Base-by-base conservation (phyloP, 2,888 invertebrate genomes). In the Boloria selene region DNA sequence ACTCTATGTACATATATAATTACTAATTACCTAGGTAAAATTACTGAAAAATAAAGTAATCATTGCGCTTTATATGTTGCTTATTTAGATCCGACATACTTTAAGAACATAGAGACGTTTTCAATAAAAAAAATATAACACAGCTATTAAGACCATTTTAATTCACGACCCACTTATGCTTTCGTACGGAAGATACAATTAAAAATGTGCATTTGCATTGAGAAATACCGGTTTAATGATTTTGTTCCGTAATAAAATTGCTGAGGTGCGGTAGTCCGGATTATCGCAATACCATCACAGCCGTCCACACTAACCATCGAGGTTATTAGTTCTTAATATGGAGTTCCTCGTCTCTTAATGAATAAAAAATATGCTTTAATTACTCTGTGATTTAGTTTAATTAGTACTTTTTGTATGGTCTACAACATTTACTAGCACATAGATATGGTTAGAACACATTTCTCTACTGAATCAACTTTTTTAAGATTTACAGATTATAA, bases 261-360 rank as follows among this genome's bases (percentile, higher is more conserved):
- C 13, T 26, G 51, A 55, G 52, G 64, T 61, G 44, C 67, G 67
- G 67, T 61, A 64, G 64, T 66, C 64, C 58, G 61, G 65, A 65
- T 56, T 61, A 65, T 45, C 61, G 42, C 61, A 65, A 65, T 59
- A 61, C 52, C 61, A 61, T 61, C 65, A 58, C 42, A 47, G 58
- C n/a, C 64, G 44, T 64, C 64, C 68, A 60, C 61, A 68, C 31
- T 53, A 44, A 62, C 56, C 58, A 59, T 65, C 70, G 71, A 71
- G 70, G 67, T 50, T 68, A 66, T 67, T 55, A 50, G 38, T 14
- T 45, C 67, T 52, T 17, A 13, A 65, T 68, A 68, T 53, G 68
- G 68, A 61, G 61, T 65, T 68, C 68, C 68, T 68, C 58, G 26
- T 50, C 44, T 14, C 44, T 31, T 61, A 45, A 58, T 68, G 47